Conservation (phyloP, 2,113 vertebrate species). For the Zapornia atra region DNA sequence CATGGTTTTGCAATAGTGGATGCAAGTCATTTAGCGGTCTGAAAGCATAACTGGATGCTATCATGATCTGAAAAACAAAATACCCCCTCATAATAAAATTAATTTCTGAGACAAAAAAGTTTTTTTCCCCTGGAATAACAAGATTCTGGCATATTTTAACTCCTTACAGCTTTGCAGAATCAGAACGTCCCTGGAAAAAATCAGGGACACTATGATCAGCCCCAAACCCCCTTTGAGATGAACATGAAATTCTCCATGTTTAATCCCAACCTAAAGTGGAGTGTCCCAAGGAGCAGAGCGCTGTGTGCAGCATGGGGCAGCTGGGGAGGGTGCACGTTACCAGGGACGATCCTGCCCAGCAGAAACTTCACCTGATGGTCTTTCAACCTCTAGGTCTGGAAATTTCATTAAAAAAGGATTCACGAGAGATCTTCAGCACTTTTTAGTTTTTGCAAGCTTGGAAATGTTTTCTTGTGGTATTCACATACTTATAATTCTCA, state of each 20-base stretch:
- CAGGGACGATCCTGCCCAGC: neutral
- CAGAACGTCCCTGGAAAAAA: neutral
- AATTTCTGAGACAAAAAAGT: neutral
- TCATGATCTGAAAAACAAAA: neutral
- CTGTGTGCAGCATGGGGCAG: neutral
- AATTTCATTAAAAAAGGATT: slow-evolving; percentile 70
- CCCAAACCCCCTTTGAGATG: neutral
- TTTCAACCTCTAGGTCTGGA: slow-evolving; percentile 47
- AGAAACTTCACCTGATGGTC: slow-evolving; percentile 40
- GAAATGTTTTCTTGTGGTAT: slow-evolving; percentile 52
- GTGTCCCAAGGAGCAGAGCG: neutral
- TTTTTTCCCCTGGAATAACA: neutral
- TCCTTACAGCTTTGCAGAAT: neutral
- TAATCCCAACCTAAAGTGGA: neutral
- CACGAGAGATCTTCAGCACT: slow-evolving; percentile 11
- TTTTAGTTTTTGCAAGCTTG: slow-evolving; percentile 20
- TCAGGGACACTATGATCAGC: neutral
- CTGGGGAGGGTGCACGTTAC: neutral
- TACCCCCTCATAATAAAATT: neutral
- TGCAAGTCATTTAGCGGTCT: neutral
- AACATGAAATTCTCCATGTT: neutral
- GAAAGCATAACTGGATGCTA: neutral
- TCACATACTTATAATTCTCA: slow-evolving; percentile 39
- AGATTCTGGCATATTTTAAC: slow-evolving; percentile 1
- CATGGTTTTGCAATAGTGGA: neutral